Conservation (phyloP, 1,140 invertebrate genomes). For the Trachymyrmex cornetzi region DNA sequence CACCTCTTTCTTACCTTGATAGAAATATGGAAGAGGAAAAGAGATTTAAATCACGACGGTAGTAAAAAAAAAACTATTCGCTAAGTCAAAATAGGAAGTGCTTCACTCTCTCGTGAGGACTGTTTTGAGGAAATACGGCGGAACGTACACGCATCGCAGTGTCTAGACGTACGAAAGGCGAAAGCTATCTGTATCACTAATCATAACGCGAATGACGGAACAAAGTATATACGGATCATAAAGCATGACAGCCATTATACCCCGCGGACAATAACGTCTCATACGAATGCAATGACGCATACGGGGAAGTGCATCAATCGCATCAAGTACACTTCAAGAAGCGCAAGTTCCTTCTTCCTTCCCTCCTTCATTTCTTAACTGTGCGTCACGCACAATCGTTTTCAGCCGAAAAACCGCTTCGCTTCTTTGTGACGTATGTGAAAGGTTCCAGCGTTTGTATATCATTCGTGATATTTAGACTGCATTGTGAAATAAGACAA, state of each 20-base stretch:
- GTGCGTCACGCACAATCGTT: slow-evolving; percentile 37
- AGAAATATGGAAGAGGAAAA: not conserved
- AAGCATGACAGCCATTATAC: slow-evolving; percentile 45
- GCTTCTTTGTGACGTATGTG: not conserved
- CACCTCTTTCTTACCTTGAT: not conserved
- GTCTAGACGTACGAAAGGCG: slow-evolving; percentile 21
- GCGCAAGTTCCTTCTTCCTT: not conserved
- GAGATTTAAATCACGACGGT: slow-evolving; percentile 14
- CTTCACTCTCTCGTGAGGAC: not conserved
- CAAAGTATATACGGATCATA: slow-evolving; percentile 47
- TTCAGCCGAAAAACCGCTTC: not conserved
- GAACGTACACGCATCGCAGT: not conserved
- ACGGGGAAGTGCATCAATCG: slow-evolving; percentile 38
- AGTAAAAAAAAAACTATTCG: not conserved
- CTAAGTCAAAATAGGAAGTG: slow-evolving; percentile 27
- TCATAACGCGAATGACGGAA: slow-evolving; percentile 36
- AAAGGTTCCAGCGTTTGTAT: not conserved
- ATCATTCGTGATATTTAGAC: slow-evolving; percentile 12
- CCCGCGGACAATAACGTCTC: slow-evolving; percentile 41
- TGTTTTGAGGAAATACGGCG: slow-evolving; percentile 2
- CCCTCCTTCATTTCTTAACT: slow-evolving; percentile 21
- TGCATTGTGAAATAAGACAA: not conserved
- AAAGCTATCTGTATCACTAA: slow-evolving; percentile 49
- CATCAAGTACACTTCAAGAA: slow-evolving; percentile 16
- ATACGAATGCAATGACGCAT: slow-evolving; percentile 25